Evolutionary conservation across 23 tunicate species (phyloP).

Genomic region (Ciona savignyi): DNA sequence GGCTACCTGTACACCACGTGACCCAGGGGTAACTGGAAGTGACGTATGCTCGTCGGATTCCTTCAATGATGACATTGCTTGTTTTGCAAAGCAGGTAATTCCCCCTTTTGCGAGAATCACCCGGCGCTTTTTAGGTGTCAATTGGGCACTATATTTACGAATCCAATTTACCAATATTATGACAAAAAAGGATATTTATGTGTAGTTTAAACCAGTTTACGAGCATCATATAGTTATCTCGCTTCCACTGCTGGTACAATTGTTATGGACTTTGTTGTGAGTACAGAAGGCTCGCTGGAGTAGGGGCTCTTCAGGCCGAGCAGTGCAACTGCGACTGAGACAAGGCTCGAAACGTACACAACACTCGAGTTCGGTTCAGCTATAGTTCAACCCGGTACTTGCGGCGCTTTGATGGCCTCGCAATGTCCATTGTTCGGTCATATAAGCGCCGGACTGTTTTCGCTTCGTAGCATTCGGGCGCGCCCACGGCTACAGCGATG

Average conservation of each 20-base stretch:
- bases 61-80: slow-evolving; percentile 95
- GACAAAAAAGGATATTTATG: no score
- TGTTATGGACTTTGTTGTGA: neutral
- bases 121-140: no score
- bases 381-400: slow-evolving; percentile 37
- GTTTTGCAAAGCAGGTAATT: slow-evolving; percentile 91
- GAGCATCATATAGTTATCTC: no score
- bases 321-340: neutral
- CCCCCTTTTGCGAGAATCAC: no score
- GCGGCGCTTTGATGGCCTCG: slow-evolving; percentile 4
- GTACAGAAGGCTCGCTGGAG: neutral
- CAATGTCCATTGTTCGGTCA: slow-evolving; percentile 2
- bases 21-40: slow-evolving; percentile 39
- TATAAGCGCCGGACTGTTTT: neutral
- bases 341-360: neutral
- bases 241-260: no score
- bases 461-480: neutral
- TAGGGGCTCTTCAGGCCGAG: neutral
- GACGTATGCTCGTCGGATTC: slow-evolving; percentile 97
- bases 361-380: slow-evolving; percentile 5
- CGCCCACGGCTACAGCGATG: slow-evolving; percentile 12
- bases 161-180: no score
- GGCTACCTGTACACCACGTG: slow-evolving; percentile 95
- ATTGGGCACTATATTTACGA: no score
- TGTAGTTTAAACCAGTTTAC: no score